Evolutionary conservation across 2,797 vertebrate species (phyloP).

Genomic region (Columba guinea): DNA sequence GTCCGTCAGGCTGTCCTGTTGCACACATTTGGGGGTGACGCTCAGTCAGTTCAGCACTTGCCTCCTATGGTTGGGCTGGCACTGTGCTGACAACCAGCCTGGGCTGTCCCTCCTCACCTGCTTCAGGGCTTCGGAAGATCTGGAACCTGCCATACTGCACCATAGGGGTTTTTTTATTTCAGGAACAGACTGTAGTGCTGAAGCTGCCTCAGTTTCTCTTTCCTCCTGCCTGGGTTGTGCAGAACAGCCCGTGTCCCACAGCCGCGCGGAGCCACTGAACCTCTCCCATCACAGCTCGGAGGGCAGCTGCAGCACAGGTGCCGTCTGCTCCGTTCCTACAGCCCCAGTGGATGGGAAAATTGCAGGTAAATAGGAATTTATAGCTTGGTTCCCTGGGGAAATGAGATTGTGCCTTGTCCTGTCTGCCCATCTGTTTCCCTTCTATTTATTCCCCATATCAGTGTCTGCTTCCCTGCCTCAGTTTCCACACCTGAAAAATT

Average conservation of each 20-base stretch:
- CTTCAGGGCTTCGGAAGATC: background rate
- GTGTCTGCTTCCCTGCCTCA: background rate
- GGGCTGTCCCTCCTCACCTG: background rate
- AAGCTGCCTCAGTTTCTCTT: background rate
- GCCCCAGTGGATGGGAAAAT: slow-evolving; percentile 83
- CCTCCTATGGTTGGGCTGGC: background rate
- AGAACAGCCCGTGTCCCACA: background rate
- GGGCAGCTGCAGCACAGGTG: background rate
- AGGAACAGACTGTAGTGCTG: background rate
- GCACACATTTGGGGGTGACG: background rate
- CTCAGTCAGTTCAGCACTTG: background rate
- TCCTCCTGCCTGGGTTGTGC: background rate
- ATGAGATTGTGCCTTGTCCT: background rate
- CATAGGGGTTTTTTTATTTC: background rate
- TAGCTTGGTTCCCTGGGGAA: background rate
- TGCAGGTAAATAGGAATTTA: slow-evolving; percentile 77
- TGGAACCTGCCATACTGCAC: background rate
- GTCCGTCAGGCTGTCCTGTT: background rate
- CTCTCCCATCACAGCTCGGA: slow-evolving; percentile 71
- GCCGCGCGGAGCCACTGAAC: slow-evolving; percentile 74
- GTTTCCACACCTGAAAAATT: background rate
- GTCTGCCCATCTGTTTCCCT: background rate
- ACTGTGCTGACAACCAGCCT: background rate
- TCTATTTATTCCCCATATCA: fast-evolving
- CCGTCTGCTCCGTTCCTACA: slow-evolving; percentile 21